These are phyloP conservation scores for Drosophila pallidifrons DNA, from an alignment of 1,140 invertebrate species.

Conservation along the genomic window DNA sequence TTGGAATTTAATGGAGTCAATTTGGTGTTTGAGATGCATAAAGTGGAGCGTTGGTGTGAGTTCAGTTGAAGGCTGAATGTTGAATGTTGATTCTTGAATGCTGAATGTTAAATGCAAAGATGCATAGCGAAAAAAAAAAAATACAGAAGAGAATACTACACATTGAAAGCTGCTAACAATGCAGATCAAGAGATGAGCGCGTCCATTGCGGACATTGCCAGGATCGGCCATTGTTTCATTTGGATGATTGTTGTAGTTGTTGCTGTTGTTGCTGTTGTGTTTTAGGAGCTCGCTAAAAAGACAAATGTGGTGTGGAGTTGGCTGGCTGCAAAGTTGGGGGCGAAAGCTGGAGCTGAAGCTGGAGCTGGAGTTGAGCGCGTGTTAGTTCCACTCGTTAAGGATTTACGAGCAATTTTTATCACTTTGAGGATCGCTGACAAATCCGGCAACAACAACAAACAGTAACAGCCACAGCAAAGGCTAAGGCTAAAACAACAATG, in stretches of 20 bases:
- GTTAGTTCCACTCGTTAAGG: constrained; percentile 85
- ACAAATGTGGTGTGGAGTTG: constrained; percentile 67
- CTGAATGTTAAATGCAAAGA: constrained; percentile 48
- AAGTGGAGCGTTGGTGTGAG: constrained; percentile 65
- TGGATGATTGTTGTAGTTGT: constrained; percentile 30
- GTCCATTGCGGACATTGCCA: constrained; percentile 65
- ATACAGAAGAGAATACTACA: constrained; percentile 26
- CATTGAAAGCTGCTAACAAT: constrained; percentile 66
- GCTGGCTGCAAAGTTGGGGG: neutral
- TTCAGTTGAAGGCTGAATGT: constrained; percentile 47
- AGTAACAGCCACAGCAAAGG: constrained; percentile 44
- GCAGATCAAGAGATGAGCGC: constrained; percentile 83
- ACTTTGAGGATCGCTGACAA: constrained; percentile 85
- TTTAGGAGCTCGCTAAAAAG: constrained; percentile 72
- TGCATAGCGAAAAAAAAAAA: constrained; percentile 3
- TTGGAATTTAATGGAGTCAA: constrained; percentile 84
- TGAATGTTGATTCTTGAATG: constrained; percentile 48
- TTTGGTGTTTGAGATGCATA: constrained; percentile 76
- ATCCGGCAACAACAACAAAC: constrained; percentile 80
- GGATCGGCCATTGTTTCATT: constrained; percentile 78
- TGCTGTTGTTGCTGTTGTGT: constrained; percentile 46
- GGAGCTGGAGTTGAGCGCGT: constrained; percentile 56
- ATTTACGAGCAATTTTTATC: constrained; percentile 85
- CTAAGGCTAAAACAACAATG: constrained; percentile 63
- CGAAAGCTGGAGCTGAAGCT: neutral